These are phyloP conservation scores for Gymnodraco acuticeps DNA, from an alignment of 2,797 vertebrate species.

Conservation along the genomic window DNA sequence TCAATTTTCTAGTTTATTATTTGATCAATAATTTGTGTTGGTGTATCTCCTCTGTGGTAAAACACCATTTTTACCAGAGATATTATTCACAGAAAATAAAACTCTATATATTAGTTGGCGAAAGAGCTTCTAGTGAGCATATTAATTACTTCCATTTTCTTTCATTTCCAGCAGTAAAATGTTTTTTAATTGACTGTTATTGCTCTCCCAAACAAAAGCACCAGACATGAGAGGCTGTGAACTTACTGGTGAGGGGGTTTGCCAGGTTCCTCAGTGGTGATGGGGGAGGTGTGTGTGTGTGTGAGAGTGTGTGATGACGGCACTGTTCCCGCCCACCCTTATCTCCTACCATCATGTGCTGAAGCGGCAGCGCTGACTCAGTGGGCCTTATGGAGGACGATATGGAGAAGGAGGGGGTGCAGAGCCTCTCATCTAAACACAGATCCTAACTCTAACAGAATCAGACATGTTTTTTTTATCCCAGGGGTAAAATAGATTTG, in stretches of 20 bases:
- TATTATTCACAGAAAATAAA: neutral
- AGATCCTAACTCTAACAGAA: neutral
- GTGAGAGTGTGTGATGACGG: constrained; percentile 67
- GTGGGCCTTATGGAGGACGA: constrained; percentile 78
- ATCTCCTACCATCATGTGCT: constrained; percentile 75
- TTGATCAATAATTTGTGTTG: too few relatives aligned
- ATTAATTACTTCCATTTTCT: constrained; percentile 21
- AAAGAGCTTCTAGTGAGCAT: constrained; percentile 4
- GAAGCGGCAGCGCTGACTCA: constrained; percentile 80
- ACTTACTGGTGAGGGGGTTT: constrained; percentile 42
- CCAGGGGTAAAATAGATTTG: too few relatives aligned
- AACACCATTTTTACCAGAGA: neutral
- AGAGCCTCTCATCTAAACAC: constrained; percentile 62
- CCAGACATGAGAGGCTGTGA: constrained; percentile 31
- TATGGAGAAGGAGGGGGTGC: constrained; percentile 79
- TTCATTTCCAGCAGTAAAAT: constrained; percentile 23
- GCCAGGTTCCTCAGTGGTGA: constrained; percentile 28
- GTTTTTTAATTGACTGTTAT: constrained; percentile 46
- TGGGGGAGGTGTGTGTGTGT: constrained; percentile 35
- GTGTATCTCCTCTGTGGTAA: neutral
- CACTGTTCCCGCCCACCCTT: constrained; percentile 78
- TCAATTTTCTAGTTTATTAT: too few relatives aligned
- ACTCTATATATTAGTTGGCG: constrained; percentile 17
- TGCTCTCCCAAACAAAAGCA: constrained; percentile 40
- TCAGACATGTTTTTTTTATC: too few relatives aligned